Percentiles rank a stretch among this genome's conserved stretches.
These are phyloP conservation scores for Lophius americanus DNA, from an alignment of 2,797 vertebrate species.

Conservation along the genomic window DNA sequence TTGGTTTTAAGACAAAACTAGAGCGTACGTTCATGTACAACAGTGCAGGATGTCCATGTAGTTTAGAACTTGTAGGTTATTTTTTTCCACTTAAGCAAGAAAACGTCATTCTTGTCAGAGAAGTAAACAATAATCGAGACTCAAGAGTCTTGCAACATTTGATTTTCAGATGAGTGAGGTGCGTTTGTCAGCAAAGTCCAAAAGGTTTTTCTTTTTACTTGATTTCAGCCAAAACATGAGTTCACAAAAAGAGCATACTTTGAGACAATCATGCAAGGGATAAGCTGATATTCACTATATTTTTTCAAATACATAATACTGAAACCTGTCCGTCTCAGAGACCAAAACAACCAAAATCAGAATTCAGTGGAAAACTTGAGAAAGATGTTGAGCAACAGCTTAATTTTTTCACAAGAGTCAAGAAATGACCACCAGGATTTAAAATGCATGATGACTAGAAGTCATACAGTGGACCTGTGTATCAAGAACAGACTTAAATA, in stretches of 20 bases:
- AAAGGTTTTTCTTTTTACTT: not conserved
- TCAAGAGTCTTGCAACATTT: constrained; percentile 5
- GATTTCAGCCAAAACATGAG: constrained; percentile 13
- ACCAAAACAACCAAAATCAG: not conserved
- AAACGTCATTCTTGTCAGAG: constrained; percentile 13
- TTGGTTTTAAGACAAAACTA: constrained; percentile 58
- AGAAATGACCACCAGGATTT: constrained; percentile 4
- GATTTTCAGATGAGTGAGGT: constrained; percentile 16
- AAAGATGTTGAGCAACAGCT: constrained; percentile 8
- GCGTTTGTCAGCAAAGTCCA: not conserved
- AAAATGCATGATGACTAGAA: not conserved
- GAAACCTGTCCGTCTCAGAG: not conserved
- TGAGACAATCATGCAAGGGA: constrained; percentile 14
- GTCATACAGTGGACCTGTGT: not conserved
- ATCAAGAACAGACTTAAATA: not conserved
- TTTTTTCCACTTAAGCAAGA: constrained; percentile 9
- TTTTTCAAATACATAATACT: constrained; percentile 15
- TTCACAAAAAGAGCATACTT: constrained; percentile 7
- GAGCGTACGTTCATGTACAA: constrained; percentile 44
- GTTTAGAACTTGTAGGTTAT: constrained; percentile 18
- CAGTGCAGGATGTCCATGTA: constrained; percentile 13
- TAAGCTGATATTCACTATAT: constrained; percentile 9
- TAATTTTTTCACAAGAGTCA: not conserved
- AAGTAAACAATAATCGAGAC: constrained; percentile 4
- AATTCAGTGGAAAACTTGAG: not conserved